Conservation (phyloP, 2,888 invertebrate genomes). For the Microchrysa polita region DNA sequence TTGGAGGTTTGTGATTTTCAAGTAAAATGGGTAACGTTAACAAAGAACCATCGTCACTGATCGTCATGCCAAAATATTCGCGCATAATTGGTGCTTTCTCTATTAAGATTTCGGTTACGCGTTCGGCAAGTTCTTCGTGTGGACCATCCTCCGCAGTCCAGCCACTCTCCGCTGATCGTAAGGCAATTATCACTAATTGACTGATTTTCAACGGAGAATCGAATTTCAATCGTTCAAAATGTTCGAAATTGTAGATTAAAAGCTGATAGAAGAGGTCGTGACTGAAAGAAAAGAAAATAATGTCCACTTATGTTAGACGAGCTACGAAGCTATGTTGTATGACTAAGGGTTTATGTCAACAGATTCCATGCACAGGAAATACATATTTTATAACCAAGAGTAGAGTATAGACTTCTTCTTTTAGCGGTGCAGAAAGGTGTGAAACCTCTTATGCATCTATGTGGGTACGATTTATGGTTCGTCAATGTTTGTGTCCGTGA, state of each 20-base stretch:
- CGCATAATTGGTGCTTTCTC: slow-evolving; percentile 82
- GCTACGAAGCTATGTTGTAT: too few species aligned
- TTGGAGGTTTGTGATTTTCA: slow-evolving; percentile 84
- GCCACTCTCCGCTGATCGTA: slow-evolving; percentile 76
- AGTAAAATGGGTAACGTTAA: slow-evolving; percentile 80
- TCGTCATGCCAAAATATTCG: slow-evolving; percentile 90
- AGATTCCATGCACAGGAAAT: too few species aligned
- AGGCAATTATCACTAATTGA: slow-evolving; percentile 78
- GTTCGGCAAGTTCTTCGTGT: slow-evolving; percentile 78
- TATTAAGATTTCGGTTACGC: slow-evolving; percentile 73
- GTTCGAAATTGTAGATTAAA: slow-evolving; percentile 89
- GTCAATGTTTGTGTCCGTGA: too few species aligned
- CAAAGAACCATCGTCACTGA: slow-evolving; percentile 76
- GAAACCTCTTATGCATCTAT: too few species aligned
- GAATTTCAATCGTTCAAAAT: slow-evolving; percentile 81
- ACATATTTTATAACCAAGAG: too few species aligned
- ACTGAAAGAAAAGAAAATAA: slow-evolving; percentile 65
- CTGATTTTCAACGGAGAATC: slow-evolving; percentile 75
- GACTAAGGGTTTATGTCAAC: too few species aligned
- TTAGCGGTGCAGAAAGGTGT: too few species aligned
- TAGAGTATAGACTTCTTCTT: too few species aligned
- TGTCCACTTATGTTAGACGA: too few species aligned
- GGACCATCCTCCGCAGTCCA: slow-evolving; percentile 81
- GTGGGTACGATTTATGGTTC: too few species aligned
- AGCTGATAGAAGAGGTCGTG: slow-evolving; percentile 93